These are phyloP conservation scores for Drosophila setosimentum DNA, from an alignment of 2,888 invertebrate genomes.

Conservation along the genomic window DNA sequence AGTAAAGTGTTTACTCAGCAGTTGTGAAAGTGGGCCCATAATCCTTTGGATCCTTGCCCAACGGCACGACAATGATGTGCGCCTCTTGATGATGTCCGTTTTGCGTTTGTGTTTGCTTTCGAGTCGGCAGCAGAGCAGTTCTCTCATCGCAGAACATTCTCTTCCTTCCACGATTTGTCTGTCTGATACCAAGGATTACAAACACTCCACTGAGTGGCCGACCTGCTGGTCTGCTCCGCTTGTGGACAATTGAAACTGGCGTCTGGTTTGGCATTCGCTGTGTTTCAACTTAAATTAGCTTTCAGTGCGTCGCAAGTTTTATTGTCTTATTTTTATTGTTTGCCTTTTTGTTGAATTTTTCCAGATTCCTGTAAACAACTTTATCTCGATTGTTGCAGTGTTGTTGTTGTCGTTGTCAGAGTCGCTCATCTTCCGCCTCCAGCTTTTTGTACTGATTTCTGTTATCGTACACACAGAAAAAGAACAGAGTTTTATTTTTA, in stretches of 20 bases:
- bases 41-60: slow-evolving; percentile 67
- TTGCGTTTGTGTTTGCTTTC: not conserved
- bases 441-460: slow-evolving; percentile 49
- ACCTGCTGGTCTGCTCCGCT: slow-evolving; percentile 24
- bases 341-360: slow-evolving; percentile 57
- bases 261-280: slow-evolving; percentile 53
- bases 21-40: slow-evolving; percentile 75
- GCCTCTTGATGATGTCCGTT: slow-evolving; percentile 47
- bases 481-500: not conserved
- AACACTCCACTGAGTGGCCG: slow-evolving; percentile 53
- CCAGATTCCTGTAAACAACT: slow-evolving; percentile 81
- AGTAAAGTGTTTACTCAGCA: slow-evolving; percentile 77
- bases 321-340: slow-evolving; percentile 61
- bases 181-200: slow-evolving; percentile 48
- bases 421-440: slow-evolving; percentile 68
- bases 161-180: slow-evolving; percentile 11
- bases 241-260: slow-evolving; percentile 60
- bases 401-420: slow-evolving; percentile 23
- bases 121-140: slow-evolving; percentile 68
- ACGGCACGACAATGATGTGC: slow-evolving; percentile 69
- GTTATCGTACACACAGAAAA: slow-evolving; percentile 56
- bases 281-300: slow-evolving; percentile 76
- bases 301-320: slow-evolving; percentile 40
- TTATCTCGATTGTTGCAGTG: slow-evolving; percentile 65
- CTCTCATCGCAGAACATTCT: slow-evolving; percentile 76